Evolutionary conservation across 2,888 invertebrate species (phyloP).

Genomic region (Anticlea derivata): DNA sequence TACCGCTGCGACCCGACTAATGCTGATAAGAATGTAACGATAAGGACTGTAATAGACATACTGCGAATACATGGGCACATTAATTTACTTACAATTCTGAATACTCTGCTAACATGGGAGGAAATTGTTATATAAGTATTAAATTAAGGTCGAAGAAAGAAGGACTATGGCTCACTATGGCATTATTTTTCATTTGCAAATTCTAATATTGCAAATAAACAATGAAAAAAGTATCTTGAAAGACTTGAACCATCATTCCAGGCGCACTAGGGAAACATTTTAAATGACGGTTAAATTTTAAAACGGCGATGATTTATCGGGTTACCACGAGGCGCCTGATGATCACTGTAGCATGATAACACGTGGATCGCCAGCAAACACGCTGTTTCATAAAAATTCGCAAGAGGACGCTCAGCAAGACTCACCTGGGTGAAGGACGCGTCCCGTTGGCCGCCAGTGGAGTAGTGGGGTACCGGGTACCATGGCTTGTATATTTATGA

Average conservation of each 20-base stretch:
- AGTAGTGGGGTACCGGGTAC: conserved; percentile 49
- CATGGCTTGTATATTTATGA: conserved; percentile 64
- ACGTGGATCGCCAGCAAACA: conserved; percentile 19
- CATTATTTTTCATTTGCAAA: too few relatives aligned
- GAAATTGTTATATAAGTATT: too few relatives aligned
- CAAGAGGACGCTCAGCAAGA: conserved; percentile 55
- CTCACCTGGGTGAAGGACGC: conserved; percentile 56
- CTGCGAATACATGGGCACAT: conserved; percentile 3
- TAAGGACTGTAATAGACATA: conserved; percentile 38
- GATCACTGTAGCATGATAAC: not conserved
- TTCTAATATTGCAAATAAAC: too few relatives aligned
- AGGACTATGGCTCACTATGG: too few relatives aligned
- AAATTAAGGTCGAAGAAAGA: too few relatives aligned
- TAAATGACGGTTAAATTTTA: conserved; percentile 3
- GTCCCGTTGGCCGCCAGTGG: conserved; percentile 41
- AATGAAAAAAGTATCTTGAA: too few relatives aligned
- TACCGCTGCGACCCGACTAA: conserved; percentile 36
- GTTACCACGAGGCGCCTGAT: conserved; percentile 9
- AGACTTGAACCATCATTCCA: too few relatives aligned
- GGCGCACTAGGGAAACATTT: not conserved
- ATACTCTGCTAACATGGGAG: too few relatives aligned
- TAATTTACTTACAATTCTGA: too few relatives aligned
- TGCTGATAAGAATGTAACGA: conserved; percentile 47
- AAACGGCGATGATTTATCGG: conserved; percentile 14
- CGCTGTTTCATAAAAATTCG: conserved; percentile 10